These are phyloP conservation scores for Meteorus colon DNA, from an alignment of 2,888 invertebrate species.

Conservation along the genomic window DNA sequence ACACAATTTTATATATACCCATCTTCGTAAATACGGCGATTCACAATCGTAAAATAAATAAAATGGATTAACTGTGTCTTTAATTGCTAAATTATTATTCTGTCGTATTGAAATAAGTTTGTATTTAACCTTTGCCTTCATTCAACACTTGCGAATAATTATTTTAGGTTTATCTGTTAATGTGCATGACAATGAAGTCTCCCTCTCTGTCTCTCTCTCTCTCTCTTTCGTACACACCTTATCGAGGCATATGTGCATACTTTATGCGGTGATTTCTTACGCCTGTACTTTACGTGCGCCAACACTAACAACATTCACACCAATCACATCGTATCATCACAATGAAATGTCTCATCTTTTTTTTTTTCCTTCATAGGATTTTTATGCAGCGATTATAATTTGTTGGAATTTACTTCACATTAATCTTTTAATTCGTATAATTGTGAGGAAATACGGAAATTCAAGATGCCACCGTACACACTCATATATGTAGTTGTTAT, in stretches of 20 bases:
- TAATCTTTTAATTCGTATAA: not conserved
- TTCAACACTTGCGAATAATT: not conserved
- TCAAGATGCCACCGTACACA: not conserved
- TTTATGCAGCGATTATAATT: too few relatives aligned
- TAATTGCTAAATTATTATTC: not conserved
- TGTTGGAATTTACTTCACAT: not conserved
- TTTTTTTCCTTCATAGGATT: not conserved
- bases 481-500: not conserved
- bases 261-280: too few relatives aligned
- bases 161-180: not conserved
- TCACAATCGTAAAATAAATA: conserved; percentile 13
- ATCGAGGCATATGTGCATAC: too few relatives aligned
- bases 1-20: not conserved
- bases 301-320: too few relatives aligned
- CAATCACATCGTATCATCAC: too few relatives aligned
- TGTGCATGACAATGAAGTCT: not conserved
- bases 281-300: too few relatives aligned
- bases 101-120: not conserved
- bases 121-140: not conserved
- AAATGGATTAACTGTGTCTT: not conserved
- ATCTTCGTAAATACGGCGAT: conserved; percentile 1
- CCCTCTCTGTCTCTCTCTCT: not conserved
- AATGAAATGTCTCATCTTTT: too few relatives aligned
- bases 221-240: too few relatives aligned
- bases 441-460: not conserved